phyloP scores from a whole-genome alignment of 2,797 vertebrate genomes.

The Enteromius fasciolatus region DNA sequence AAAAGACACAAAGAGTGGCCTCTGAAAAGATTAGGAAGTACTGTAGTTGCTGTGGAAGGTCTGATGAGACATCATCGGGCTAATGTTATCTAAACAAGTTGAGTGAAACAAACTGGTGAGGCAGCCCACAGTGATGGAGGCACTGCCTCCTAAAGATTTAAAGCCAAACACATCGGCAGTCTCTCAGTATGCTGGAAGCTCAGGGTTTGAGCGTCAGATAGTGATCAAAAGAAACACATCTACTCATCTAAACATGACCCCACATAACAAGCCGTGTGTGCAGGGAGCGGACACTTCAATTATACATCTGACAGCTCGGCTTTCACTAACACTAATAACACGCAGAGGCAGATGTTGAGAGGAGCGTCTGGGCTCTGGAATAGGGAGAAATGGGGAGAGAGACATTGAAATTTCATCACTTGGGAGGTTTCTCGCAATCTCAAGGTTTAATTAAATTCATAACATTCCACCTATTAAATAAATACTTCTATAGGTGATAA shows the following conservation, averaged over 20 bases:
- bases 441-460: slow-evolving; percentile 48
- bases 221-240: slow-evolving; percentile 75
- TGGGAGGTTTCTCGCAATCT: slow-evolving; percentile 42
- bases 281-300: slow-evolving; percentile 70
- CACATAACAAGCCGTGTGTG: slow-evolving; percentile 62
- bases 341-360: slow-evolving; percentile 66
- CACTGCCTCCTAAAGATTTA: slow-evolving; percentile 51
- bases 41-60: neutral
- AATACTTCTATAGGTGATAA: slow-evolving; percentile 44
- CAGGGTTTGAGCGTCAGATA: slow-evolving; percentile 49
- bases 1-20: neutral
- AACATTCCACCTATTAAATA: slow-evolving; percentile 38
- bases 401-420: slow-evolving; percentile 60
- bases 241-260: slow-evolving; percentile 72
- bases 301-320: slow-evolving; percentile 72
- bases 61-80: slow-evolving; percentile 23
- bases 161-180: slow-evolving; percentile 46
- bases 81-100: slow-evolving; percentile 33
- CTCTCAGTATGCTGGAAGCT: slow-evolving; percentile 56
- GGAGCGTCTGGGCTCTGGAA: slow-evolving; percentile 40
- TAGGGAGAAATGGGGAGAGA: slow-evolving; percentile 26
- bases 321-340: slow-evolving; percentile 73
- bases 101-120: slow-evolving; percentile 40
- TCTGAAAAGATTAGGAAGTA: slow-evolving; percentile 9
- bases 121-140: slow-evolving; percentile 27